Evolutionary conservation across 2,888 invertebrate genomes (phyloP).

Genomic region (Adelphocoris suturalis): DNA sequence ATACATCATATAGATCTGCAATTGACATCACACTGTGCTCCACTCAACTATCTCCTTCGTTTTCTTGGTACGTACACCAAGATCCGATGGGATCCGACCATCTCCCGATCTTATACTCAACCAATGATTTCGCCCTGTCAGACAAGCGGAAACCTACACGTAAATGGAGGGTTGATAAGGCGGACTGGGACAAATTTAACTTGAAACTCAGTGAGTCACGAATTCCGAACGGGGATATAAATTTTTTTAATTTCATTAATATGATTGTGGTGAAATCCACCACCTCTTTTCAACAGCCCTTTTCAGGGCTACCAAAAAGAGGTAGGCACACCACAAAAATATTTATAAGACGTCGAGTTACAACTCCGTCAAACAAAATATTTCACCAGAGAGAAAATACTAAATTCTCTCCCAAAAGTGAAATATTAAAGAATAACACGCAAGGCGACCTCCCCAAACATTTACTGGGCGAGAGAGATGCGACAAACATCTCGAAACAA

Average conservation of each 20-base stretch:
- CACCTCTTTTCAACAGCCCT: no score
- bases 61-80: not conserved
- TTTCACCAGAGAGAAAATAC: no score
- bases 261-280: no score
- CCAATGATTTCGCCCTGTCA: not conserved
- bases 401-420: no score
- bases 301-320: no score
- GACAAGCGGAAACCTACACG: not conserved
- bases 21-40: not conserved
- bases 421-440: no score
- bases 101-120: not conserved
- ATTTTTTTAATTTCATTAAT: conserved; percentile 3
- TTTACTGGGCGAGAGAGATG: no score
- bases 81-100: conserved; percentile 4
- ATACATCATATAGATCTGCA: not conserved
- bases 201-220: not conserved
- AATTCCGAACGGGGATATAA: not conserved
- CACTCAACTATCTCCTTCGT: not conserved
- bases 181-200: not conserved
- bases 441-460: no score
- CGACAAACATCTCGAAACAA: no score
- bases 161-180: not conserved
- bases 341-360: no score
- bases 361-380: no score
- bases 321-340: no score